These are phyloP conservation scores for Takifugu flavidus DNA, from an alignment of 2,113 vertebrate species.

Conservation along the genomic window DNA sequence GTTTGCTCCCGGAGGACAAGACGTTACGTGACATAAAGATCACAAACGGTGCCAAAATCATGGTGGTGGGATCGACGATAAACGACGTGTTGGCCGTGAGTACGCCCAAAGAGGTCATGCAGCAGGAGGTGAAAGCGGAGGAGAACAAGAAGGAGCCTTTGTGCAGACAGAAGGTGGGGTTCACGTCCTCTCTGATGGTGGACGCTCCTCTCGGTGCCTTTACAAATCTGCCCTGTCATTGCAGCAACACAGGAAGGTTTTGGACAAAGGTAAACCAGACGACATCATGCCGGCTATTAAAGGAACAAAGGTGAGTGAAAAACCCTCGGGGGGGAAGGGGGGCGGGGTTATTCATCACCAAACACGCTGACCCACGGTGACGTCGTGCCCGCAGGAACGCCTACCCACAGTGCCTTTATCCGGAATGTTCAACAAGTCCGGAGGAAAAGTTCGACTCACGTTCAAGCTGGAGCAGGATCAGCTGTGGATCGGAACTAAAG, in stretches of 20 bases:
- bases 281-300: slow-evolving; percentile 94
- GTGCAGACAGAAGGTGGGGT: slow-evolving; percentile 91
- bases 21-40: slow-evolving; percentile 95
- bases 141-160: slow-evolving; percentile 97
- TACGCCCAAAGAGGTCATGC: slow-evolving; percentile 92
- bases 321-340: not conserved
- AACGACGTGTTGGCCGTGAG: slow-evolving; percentile 97
- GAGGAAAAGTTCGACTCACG: slow-evolving; percentile 94
- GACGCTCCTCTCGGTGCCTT: not conserved
- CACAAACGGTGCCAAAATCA: slow-evolving; percentile 95
- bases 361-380: slow-evolving; percentile 2
- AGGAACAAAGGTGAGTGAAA: slow-evolving; percentile 86
- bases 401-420: slow-evolving; percentile 95
- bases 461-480: slow-evolving; percentile 99
- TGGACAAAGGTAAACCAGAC: slow-evolving; percentile 99
- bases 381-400: slow-evolving; percentile 79
- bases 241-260: slow-evolving; percentile 98
- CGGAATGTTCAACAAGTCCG: slow-evolving; percentile 98
- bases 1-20: slow-evolving; percentile 94
- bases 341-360: not conserved
- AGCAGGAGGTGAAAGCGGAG: slow-evolving; percentile 94
- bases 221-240: slow-evolving; percentile 45
- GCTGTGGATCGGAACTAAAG: slow-evolving; percentile 98
- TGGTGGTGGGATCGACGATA: slow-evolving; percentile 98
- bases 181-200: not conserved